phyloP scores from a whole-genome alignment of 2,113 vertebrate genomes.

The Telmatochromis sp. region DNA sequence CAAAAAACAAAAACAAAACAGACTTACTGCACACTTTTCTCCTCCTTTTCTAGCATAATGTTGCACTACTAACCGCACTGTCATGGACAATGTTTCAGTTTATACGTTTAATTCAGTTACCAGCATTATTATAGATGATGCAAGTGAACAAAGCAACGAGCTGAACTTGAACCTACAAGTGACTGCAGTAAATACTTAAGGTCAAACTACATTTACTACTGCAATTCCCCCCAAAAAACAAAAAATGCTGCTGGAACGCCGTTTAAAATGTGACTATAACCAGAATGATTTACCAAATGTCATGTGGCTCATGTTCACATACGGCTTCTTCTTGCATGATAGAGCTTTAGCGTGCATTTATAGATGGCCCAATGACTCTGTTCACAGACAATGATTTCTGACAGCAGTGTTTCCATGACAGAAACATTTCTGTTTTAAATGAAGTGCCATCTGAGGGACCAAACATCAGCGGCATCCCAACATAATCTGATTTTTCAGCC shows the following conservation, averaged over 20 bases:
- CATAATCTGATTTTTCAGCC: not conserved
- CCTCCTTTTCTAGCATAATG: not conserved
- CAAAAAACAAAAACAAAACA: fast-evolving
- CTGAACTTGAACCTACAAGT: not conserved
- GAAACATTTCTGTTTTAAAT: not conserved
- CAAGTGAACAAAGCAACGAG: not conserved
- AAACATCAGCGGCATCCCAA: not conserved
- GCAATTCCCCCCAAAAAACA: not conserved
- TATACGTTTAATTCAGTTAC: not conserved
- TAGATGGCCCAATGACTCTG: not conserved
- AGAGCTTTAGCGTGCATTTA: not conserved
- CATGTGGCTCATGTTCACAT: not conserved
- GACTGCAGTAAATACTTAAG: not conserved
- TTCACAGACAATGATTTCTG: not conserved
- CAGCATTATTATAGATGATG: not conserved
- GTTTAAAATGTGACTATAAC: not conserved
- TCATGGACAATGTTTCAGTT: not conserved
- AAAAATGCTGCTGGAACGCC: not conserved
- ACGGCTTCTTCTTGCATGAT: not conserved
- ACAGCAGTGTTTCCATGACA: not conserved
- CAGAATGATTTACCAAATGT: not conserved
- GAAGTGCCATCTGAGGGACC: not conserved
- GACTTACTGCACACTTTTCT: not conserved
- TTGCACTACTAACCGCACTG: not conserved
- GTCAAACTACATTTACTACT: not conserved